A percentile compares a stretch with the other conserved stretches of the same genome.
phyloP scores from a whole-genome alignment of 2,113 vertebrate species.

The Lampris megalopsis region DNA sequence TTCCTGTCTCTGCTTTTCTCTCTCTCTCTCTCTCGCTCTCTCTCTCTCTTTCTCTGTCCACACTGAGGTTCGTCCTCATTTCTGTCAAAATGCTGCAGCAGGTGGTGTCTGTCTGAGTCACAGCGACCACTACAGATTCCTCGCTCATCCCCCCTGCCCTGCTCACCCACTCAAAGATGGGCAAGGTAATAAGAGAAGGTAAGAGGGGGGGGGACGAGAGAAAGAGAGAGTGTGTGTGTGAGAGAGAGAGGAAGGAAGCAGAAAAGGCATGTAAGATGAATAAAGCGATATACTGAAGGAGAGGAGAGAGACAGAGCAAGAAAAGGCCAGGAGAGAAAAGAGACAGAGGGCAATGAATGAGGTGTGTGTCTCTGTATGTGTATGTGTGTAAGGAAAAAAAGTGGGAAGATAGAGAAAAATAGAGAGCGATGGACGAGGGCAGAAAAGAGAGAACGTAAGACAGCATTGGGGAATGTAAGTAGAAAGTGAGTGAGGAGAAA shows the following conservation, averaged over 20 bases:
- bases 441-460: slow-evolving; percentile 23
- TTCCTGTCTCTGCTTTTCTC: slow-evolving; percentile 40
- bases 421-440: neutral
- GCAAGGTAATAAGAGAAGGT: slow-evolving; percentile 19
- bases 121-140: slow-evolving; percentile 70
- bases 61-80: slow-evolving; percentile 78
- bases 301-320: slow-evolving; percentile 8
- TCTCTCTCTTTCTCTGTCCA: slow-evolving; percentile 24
- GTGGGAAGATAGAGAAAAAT: too few species aligned
- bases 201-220: slow-evolving; percentile 28
- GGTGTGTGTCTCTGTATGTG: too few species aligned
- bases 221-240: slow-evolving; percentile 29
- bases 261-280: neutral
- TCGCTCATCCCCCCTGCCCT: slow-evolving; percentile 47
- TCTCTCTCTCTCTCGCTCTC: slow-evolving; percentile 6
- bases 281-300: neutral
- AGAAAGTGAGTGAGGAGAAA: slow-evolving; percentile 13
- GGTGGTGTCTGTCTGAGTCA: slow-evolving; percentile 64
- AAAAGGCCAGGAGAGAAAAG: slow-evolving; percentile 14
- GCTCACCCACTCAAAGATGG: slow-evolving; percentile 51
- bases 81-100: slow-evolving; percentile 74
- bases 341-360: too few species aligned
- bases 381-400: too few species aligned
- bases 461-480: neutral
- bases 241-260: neutral